These are phyloP conservation scores for Trogon melanurus DNA, from an alignment of 2,113 vertebrate genomes.

Conservation along the genomic window DNA sequence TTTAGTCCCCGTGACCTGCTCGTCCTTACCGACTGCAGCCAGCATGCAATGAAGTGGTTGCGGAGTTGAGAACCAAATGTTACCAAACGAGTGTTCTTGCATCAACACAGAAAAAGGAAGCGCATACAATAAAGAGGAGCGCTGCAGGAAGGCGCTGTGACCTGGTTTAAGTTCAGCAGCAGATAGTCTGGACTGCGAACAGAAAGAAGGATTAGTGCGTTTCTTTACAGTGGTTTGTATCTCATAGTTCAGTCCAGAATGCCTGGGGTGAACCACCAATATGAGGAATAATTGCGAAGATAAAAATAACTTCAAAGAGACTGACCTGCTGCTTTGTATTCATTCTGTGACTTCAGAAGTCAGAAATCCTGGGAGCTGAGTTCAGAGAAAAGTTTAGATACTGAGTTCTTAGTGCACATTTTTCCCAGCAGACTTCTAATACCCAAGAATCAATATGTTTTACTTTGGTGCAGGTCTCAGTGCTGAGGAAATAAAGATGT, in stretches of 20 bases:
- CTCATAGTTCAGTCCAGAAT: not conserved
- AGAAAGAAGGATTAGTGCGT: not conserved
- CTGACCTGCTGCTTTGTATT: slow-evolving; percentile 16
- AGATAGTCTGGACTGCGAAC: not conserved
- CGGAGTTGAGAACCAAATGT: not conserved
- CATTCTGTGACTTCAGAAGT: not conserved
- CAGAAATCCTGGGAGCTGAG: not conserved
- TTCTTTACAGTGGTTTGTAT: not conserved
- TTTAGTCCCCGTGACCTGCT: not conserved
- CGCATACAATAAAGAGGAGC: not conserved
- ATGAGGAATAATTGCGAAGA: slow-evolving; percentile 1
- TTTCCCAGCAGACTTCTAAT: not conserved
- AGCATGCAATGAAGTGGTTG: not conserved
- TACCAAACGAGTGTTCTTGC: fast-evolving
- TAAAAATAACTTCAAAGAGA: slow-evolving; percentile 59
- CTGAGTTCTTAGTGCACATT: not conserved
- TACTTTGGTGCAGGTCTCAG: not conserved
- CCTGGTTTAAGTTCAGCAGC: not conserved
- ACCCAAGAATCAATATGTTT: not conserved
- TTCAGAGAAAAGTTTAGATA: slow-evolving; percentile 3
- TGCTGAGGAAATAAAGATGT: not conserved
- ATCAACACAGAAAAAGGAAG: not conserved
- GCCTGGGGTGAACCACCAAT: not conserved
- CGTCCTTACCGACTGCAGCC: not conserved
- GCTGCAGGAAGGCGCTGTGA: not conserved